These are phyloP conservation scores for Megalurothrips usitatus DNA, from an alignment of 2,888 invertebrate genomes.

Conservation along the genomic window DNA sequence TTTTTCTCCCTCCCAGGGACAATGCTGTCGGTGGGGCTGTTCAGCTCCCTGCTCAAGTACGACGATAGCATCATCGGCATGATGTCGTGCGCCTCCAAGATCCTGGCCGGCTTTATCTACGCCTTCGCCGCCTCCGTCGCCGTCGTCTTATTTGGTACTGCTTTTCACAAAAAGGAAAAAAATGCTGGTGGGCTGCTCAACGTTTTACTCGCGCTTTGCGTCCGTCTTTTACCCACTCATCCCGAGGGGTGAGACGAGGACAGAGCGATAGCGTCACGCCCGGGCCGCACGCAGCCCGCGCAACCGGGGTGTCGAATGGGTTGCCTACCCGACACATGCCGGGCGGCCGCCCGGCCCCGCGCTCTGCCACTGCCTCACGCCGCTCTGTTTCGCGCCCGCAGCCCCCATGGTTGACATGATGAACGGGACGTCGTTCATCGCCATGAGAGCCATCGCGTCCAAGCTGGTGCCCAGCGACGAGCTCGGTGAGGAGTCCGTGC, in stretches of 20 bases:
- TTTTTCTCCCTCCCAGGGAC: neutral
- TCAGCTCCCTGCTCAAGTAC: conserved; percentile 14
- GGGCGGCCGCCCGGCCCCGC: no score
- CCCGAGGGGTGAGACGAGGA: no score
- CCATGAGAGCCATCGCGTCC: conserved; percentile 4
- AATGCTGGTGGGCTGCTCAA: neutral
- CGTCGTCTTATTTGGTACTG: neutral
- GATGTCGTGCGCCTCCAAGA: conserved; percentile 16
- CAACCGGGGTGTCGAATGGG: neutral
- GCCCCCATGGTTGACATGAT: neutral
- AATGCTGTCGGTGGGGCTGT: conserved; percentile 2
- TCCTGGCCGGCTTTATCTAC: neutral
- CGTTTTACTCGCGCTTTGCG: no score
- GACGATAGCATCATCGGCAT: conserved; percentile 9
- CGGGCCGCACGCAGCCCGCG: no score
- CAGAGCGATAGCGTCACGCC: no score
- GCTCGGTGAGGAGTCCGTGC: neutral
- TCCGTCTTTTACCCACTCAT: no score
- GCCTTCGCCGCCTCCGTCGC: neutral
- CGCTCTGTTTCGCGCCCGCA: neutral
- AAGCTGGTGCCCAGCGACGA: neutral
- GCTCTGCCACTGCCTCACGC: no score
- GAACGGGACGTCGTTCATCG: conserved; percentile 10
- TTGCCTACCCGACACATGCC: neutral
- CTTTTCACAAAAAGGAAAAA: neutral